A percentile compares a stretch with the other conserved stretches of the same genome.
Evolutionary conservation across 2,888 invertebrate species (phyloP).

Genomic region (Leptopilina myrica): DNA sequence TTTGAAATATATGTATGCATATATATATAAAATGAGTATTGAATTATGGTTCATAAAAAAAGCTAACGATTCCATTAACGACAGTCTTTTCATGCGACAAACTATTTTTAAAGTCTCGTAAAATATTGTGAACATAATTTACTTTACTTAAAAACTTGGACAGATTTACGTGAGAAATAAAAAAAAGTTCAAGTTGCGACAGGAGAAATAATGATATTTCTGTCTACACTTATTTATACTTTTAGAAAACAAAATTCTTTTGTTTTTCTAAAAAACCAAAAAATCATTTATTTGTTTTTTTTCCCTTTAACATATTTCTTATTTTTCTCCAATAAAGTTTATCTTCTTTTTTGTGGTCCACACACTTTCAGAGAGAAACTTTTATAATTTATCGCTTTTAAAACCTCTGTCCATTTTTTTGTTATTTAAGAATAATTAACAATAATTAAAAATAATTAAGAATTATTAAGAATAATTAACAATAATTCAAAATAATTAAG

Average conservation of each 20-base stretch:
- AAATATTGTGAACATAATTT: conserved; percentile 23
- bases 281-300: background rate
- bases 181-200: background rate
- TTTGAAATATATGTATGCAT: background rate
- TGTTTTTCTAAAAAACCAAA: background rate
- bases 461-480: too few species aligned
- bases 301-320: too few species aligned
- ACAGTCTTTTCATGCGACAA: background rate
- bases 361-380: too few species aligned
- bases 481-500: too few species aligned
- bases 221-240: background rate
- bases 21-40: background rate
- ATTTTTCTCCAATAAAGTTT: too few species aligned
- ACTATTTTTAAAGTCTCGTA: background rate
- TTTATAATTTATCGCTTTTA: too few species aligned
- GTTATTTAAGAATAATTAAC: too few species aligned
- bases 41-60: conserved; percentile 17
- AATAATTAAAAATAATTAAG: too few species aligned
- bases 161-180: background rate
- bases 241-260: background rate
- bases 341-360: too few species aligned
- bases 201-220: background rate
- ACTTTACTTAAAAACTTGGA: background rate
- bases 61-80: background rate
- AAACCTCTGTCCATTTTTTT: too few species aligned